Evolutionary conservation across 2,888 invertebrate genomes (phyloP), one percentile per base, ranked within the genome.

Genomic region (Carpatolechia fugitivella): DNA sequence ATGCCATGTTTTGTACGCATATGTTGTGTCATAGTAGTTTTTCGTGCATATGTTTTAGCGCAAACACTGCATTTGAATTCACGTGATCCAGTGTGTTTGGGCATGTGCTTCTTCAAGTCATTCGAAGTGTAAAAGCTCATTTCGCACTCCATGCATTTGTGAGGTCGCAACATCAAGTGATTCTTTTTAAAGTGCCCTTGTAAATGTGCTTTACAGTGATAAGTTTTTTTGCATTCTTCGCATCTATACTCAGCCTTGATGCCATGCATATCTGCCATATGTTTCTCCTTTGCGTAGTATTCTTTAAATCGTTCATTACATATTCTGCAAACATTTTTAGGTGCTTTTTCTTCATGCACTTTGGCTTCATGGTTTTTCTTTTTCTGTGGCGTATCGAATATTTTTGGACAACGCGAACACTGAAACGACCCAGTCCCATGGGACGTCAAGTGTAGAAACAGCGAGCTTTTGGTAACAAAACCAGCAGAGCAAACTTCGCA

Each of bases 61-160:
- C 86, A 85, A 1, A 82, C 65, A 0, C 78, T 78, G 33, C 85
- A 86, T 51, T 73, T 65, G 35, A 74, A 84, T 54, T 73, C 63
- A 16, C 72, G 71, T n/a, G 71, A 33, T 0, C 79, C 79, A 0
- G 80, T 76, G 36, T 85, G 86, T 33, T 76, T 80, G 0, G 73
- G 62, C 74, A 79, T 75, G 14, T 86, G 85, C 1, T 70, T 69
- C 11, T 68, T 64, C 48, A 85, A 56, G 10, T 63, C 62, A 11
- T 68, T 68, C 24, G 67, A 68, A 0, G 65, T 65, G 53, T 74
- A 85, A 36, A 82, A 83, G 3, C 67, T 69, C 69, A 82, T 86
- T 0, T 83, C 85, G 38, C 91, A 91, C 8, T 89, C 76, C 0
- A 68, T 66, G 46, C 91, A 91, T 16, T 76, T 78, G 38, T 84